phyloP scores from a whole-genome alignment of 2,113 vertebrate species.

The Burhinus bistriatus region DNA sequence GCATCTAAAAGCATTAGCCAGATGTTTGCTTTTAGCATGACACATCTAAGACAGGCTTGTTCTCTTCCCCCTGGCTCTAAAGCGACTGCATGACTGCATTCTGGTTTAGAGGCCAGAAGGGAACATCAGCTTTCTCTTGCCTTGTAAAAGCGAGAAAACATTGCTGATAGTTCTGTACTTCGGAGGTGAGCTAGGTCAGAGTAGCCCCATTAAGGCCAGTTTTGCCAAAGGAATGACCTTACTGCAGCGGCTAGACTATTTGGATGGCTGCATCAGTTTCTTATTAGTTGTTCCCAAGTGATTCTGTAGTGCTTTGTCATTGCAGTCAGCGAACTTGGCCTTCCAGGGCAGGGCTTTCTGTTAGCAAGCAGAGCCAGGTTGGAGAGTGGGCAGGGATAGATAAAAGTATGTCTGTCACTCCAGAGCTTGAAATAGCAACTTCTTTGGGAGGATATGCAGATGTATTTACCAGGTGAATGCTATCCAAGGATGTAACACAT shows the following conservation, averaged over 20 bases:
- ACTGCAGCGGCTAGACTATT: not conserved
- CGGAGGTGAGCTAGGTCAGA: not conserved
- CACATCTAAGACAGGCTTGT: not conserved
- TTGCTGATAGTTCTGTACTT: not conserved
- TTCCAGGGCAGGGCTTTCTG: not conserved
- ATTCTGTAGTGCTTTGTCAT: not conserved
- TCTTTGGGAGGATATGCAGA: not conserved
- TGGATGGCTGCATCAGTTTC: not conserved
- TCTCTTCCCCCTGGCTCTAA: not conserved
- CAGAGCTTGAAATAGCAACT: not conserved
- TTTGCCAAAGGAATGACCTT: not conserved
- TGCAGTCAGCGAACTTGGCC: not conserved
- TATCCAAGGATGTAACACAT: too few relatives aligned
- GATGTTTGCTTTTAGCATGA: not conserved
- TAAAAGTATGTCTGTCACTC: not conserved
- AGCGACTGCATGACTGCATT: not conserved
- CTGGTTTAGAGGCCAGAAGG: not conserved
- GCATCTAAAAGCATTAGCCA: not conserved
- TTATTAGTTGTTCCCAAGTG: not conserved
- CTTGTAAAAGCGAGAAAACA: not conserved
- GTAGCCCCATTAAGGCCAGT: not conserved
- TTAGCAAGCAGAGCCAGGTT: not conserved
- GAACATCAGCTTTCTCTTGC: not conserved
- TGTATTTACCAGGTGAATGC: not conserved
- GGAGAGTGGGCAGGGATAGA: rapidly evolving